Conservation (phyloP, 2,888 invertebrate species). For the Drosophila nigricruria region DNA sequence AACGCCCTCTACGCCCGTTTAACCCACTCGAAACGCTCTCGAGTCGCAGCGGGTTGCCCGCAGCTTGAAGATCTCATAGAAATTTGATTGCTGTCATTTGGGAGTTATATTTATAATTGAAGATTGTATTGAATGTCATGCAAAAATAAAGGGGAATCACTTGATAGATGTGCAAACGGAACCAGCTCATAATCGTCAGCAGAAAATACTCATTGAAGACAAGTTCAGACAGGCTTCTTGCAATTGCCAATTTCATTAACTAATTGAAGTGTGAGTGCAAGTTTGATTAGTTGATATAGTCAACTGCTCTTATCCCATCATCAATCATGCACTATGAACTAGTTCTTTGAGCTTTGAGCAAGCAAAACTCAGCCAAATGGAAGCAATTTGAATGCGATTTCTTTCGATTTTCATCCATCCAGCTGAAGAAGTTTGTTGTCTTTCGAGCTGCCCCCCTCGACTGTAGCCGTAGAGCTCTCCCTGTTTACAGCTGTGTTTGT, state of each 20-base stretch:
- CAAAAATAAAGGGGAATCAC: neutral
- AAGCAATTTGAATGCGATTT: neutral
- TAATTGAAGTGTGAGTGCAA: neutral
- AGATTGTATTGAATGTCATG: slow-evolving; percentile 43
- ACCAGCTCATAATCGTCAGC: slow-evolving; percentile 11
- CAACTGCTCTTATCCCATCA: neutral
- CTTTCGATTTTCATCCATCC: neutral
- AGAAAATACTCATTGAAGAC: neutral
- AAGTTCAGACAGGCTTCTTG: neutral
- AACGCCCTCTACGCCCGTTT: neutral
- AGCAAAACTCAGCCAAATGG: neutral
- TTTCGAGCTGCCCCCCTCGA: slow-evolving; percentile 7
- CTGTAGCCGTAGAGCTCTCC: neutral
- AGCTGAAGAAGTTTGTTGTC: slow-evolving; percentile 21
- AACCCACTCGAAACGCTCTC: neutral
- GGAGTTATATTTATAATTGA: slow-evolving; percentile 44
- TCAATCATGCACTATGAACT: slow-evolving; percentile 2
- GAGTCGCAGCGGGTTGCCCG: slow-evolving; percentile 53
- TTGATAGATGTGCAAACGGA: neutral
- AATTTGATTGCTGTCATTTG: slow-evolving; percentile 65
- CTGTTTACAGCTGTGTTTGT: slow-evolving; percentile 66
- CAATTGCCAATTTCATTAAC: neutral
- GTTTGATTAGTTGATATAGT: neutral
- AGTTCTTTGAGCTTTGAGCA: neutral
- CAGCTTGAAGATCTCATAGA: slow-evolving; percentile 57